phyloP scores from a whole-genome alignment of 1,140 invertebrate species.

The Nomia melanderi region DNA sequence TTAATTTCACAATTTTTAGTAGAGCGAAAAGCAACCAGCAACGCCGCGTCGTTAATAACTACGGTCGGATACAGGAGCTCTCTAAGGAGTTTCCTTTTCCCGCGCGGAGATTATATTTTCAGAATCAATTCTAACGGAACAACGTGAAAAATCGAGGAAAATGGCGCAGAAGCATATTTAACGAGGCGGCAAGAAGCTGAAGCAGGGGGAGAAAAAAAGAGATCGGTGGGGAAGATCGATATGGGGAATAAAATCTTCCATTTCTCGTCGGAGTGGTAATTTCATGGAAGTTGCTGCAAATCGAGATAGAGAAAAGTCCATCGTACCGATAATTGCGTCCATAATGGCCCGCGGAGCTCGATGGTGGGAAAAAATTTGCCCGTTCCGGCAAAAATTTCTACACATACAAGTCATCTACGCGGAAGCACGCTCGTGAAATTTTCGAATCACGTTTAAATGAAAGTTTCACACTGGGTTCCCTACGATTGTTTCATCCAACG shows the following conservation, averaged over 20 bases:
- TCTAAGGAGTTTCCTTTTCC: background rate
- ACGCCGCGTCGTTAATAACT: background rate
- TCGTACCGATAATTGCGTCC: slow-evolving; percentile 41
- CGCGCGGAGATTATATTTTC: background rate
- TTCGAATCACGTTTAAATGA: slow-evolving; percentile 2
- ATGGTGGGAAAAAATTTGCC: slow-evolving; percentile 11
- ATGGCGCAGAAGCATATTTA: background rate
- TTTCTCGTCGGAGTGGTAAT: slow-evolving; percentile 35
- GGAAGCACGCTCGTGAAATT: background rate
- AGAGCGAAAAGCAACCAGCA: slow-evolving; percentile 13
- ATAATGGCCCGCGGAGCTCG: slow-evolving; percentile 30
- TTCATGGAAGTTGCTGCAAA: slow-evolving; percentile 31
- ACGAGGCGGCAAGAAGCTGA: background rate
- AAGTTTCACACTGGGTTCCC: background rate
- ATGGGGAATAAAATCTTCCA: slow-evolving; percentile 37
- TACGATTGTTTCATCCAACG: background rate
- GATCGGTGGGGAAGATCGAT: slow-evolving; percentile 8
- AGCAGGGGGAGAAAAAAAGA: background rate
- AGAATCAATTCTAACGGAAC: background rate
- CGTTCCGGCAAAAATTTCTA: background rate
- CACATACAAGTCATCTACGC: background rate
- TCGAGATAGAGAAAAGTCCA: slow-evolving; percentile 36
- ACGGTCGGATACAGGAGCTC: background rate
- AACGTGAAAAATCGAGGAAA: background rate
- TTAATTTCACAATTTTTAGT: slow-evolving; percentile 13